These are phyloP conservation scores for Yponomeuta cagnagella DNA, from an alignment of 2,888 invertebrate genomes.

Conservation along the genomic window DNA sequence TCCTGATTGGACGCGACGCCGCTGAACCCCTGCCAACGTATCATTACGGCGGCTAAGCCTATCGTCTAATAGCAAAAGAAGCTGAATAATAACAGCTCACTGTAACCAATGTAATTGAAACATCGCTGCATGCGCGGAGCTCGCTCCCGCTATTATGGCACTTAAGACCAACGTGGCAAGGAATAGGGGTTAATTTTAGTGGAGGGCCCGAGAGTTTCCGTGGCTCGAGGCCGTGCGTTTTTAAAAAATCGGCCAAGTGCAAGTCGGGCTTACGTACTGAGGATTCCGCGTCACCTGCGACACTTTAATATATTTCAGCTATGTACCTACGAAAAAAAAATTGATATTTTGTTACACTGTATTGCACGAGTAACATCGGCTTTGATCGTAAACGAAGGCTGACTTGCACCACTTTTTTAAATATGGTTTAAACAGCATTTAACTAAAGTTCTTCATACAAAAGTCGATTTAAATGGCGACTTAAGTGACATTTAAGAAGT, in stretches of 20 bases:
- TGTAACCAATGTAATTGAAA: conserved; percentile 8
- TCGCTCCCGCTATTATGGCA: neutral
- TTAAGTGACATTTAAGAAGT: no score
- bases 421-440: no score
- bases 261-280: no score
- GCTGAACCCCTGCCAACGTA: conserved; percentile 19
- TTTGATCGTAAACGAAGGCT: no score
- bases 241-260: neutral
- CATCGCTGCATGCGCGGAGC: conserved; percentile 6
- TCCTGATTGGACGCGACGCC: conserved; percentile 33
- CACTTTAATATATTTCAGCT: no score
- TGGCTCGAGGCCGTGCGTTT: neutral
- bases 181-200: neutral
- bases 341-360: no score
- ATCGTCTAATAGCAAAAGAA: conserved; percentile 4
- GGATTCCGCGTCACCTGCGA: no score
- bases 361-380: no score
- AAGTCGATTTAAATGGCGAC: no score
- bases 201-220: neutral
- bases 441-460: no score
- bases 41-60: conserved; percentile 18
- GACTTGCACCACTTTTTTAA: no score
- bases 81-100: conserved; percentile 5
- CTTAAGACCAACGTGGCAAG: neutral
- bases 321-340: no score